Evolutionary conservation across 2,797 vertebrate species (phyloP), one percentile per base, ranked within the genome.

Genomic region (Pantherophis alleghaniensis): DNA sequence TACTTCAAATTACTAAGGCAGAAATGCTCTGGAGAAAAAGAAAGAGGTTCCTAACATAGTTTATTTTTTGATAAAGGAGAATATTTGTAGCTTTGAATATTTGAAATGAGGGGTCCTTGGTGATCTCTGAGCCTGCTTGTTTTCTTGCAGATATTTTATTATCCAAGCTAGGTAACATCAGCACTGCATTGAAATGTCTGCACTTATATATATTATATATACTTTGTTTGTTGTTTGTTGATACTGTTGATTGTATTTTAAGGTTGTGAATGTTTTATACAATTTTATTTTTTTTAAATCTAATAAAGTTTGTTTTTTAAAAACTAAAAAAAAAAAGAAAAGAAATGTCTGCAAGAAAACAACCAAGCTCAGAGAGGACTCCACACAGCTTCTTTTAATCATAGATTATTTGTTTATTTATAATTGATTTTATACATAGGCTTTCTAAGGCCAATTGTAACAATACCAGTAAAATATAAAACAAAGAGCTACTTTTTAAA

Each of bases 41-140:
- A 79, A 24, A 42, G 37, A 42, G 14, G 37, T 79, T 79, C 37
- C 37, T 79, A 79, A 79, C 37, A 32, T 1, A 0, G 90, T 97
- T 96, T 97, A 96, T 96, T 94, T 97, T 97, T 96, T 92, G 95
- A 97, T 93, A 95, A 96, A 95, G 95, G 95, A 55, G 13, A 53
- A 69, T 69, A 69, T 69, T 69, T 69, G 66, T 66, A 18, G 66
- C n/a, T 69, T n/a, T 32, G n/a, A n/a, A n/a, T 51, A 7, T 51
- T 69, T 69, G 66, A 69, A 69, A 16, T 69, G n/a, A 32, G 14
- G 14, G 66, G 13, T 6, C 66, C 66, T 69, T 18, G 66, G 66
- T 69, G 5, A 6, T 69, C 14, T 69, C 66, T 32, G 66, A 32
- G 66, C 66, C 14, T 69, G 14, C 6, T 69, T 69, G 14, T 26